Evolutionary conservation across 2,113 vertebrate genomes (phyloP), one percentile per base, ranked within the genome.

Genomic region (Percina caprodes): DNA sequence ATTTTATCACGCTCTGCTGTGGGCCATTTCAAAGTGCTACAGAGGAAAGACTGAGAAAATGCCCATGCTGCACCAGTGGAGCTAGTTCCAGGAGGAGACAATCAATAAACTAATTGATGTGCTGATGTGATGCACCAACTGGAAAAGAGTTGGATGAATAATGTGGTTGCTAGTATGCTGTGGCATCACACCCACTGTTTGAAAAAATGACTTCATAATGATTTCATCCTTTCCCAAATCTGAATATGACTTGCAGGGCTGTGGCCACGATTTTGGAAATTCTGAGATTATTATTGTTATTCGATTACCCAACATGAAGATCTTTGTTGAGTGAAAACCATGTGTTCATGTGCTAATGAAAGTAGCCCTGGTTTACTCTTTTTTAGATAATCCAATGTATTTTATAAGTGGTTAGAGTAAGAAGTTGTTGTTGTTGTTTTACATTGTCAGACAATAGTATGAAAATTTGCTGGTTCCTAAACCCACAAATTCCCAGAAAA

Each of bases 91-190:
- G 71, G 14, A 76, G 58, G 12, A 72, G 59, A 51, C 15, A 35
- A 60, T 74, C 82, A 75, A 74, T 90, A 76, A 69, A 82, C 23
- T 49, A 9, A 63, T 14, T 62, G 52, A 86, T 69, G 52, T 56
- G 75, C 77, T 88, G 78, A 91, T 80, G 84, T 69, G 81, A 85
- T 84, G 82, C 83, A 74, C 15, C 65, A 84, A 68, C 83, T 85
- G 86, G 84, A 89, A 86, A 49, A 49, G 48, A 63, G 69, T 77
- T 33, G 62, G 4, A 77, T 84, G 82, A 89, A 10, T 88, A 48
- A 88, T 83, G 42, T 26, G 51, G 24, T 26, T 86, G 67, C 82
- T 74, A 33, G 83, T 65, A 80, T 0, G n/a, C 30, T 24, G 26
- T 89, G 84, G 88, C 82, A 77, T 85, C 69, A 86, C 54, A 61